phyloP scores from a whole-genome alignment of 2,888 invertebrate species.

The Erebia palarica region DNA sequence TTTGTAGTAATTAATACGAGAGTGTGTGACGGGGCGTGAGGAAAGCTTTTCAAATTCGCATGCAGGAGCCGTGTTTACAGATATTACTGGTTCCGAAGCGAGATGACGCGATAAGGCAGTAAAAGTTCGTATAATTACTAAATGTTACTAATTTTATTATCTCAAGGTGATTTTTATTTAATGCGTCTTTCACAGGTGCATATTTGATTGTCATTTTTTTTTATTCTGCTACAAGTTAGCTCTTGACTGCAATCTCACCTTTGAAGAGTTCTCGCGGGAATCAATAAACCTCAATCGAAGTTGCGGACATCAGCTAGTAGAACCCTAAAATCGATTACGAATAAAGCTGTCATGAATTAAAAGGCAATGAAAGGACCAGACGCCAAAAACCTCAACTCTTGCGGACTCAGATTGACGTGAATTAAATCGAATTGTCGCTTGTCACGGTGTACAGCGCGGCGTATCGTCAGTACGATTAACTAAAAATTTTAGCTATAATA shows the following conservation, averaged over 20 bases:
- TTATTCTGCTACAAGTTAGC: too few species aligned
- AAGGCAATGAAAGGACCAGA: not conserved
- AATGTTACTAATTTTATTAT: conserved; percentile 69
- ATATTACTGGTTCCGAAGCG: conserved; percentile 63
- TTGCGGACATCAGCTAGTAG: too few species aligned
- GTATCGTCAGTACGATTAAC: not conserved
- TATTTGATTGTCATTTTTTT: too few species aligned
- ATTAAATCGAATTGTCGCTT: conserved; percentile 58
- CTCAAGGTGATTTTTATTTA: conserved; percentile 52
- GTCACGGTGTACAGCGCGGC: conserved; percentile 43
- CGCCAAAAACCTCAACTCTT: conserved; percentile 61
- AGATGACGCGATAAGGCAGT: conserved; percentile 62
- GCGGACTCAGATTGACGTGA: conserved; percentile 56
- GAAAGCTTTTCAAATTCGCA: conserved; percentile 72
- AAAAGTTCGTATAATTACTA: conserved; percentile 62
- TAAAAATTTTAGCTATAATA: too few species aligned
- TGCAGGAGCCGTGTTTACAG: conserved; percentile 63
- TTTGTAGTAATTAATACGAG: conserved; percentile 74
- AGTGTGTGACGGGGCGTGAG: conserved; percentile 75
- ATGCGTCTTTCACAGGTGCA: not conserved
- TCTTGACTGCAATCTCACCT: too few species aligned
- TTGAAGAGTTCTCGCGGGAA: too few species aligned
- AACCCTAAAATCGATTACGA: too few species aligned
- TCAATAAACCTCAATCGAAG: too few species aligned
- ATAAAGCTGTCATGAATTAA: too few species aligned